These are phyloP conservation scores for Enteromius afrohamiltoni DNA, from an alignment of 2,797 vertebrate species.

Conservation along the genomic window DNA sequence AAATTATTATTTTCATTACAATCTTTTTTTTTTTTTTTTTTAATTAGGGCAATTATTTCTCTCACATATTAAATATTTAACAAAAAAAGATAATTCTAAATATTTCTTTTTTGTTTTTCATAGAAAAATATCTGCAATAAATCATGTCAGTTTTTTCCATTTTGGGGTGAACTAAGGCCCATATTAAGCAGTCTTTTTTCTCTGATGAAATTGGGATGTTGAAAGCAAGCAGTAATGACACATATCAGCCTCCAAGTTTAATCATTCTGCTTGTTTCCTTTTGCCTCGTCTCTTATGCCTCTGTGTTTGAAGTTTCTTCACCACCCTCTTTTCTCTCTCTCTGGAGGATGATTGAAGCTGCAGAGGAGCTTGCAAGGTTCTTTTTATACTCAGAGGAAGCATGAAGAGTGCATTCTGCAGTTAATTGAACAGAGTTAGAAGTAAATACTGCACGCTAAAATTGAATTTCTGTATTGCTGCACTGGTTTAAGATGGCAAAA, in stretches of 20 bases:
- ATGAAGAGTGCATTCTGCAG: conserved; percentile 58
- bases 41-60: no score
- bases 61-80: background rate
- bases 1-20: no score
- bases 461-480: background rate
- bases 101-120: background rate
- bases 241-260: conserved; percentile 47
- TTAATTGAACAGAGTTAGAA: conserved; percentile 82
- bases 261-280: conserved; percentile 56
- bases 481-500: background rate
- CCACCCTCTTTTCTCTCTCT: conserved; percentile 49
- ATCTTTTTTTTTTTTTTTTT: no score
- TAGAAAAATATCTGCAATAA: conserved; percentile 3
- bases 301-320: conserved; percentile 51
- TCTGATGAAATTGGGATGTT: conserved; percentile 18
- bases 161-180: background rate
- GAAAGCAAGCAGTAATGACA: conserved; percentile 32
- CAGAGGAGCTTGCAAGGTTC: conserved; percentile 64
- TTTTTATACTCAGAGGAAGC: conserved; percentile 56
- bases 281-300: conserved; percentile 50
- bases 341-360: conserved; percentile 69
- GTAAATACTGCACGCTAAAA: conserved; percentile 71
- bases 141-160: background rate
- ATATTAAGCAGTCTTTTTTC: background rate
- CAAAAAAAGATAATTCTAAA: background rate